Base-by-base conservation (phyloP, 2,888 invertebrate species). In the Alviniconcha strummeri region DNA sequence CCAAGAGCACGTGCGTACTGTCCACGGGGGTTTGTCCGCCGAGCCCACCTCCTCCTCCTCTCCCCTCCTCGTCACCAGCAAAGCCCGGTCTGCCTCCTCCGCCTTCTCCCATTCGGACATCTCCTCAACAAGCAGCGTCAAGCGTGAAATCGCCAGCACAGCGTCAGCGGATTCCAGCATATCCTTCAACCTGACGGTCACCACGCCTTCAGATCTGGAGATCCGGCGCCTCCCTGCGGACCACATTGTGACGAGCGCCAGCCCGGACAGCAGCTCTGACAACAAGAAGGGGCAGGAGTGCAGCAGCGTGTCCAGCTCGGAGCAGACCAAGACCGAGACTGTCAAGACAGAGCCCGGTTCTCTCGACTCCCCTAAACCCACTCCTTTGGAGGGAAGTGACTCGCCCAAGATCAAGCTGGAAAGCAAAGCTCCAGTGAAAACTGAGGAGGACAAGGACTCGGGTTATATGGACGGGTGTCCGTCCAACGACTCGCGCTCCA, bases 181-280 rank as follows among this genome's bases (percentile, higher is more conserved):
- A 3, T 52, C 36, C 54, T 82, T 82, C 55, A 82, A 71, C 19
- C 19, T 84, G 36, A 83, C 75, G 36, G 84, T 86, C 11, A 83
- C 83, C 52, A 86, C 86, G 5, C 86, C 86, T 8, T 82, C 83
- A 19, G 83, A 83, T 15, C 55, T 86, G 80, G 84, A 86, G 64
- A 80, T 87, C 17, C 83, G 85, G 69, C 84, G 86, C 17, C 55
- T 86, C 19, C 87, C 89, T 13, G 90, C 91, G 3, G 90, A 91
- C 74, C 88, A 88, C 13, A 88, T 88, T 55, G 89, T 89, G 9
- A 88, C 89, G 6, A 86, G 85, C 52, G 90, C 88, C 60, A 90
- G 90, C 82, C 90, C 91, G 8, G 91, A 91, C 83, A 90, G 90
- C 85, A 90, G 90, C 80, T 90, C 88, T 82, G 90, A 90, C 80